Evolutionary conservation across 2,113 vertebrate species (phyloP).

Genomic region (Hydrolagus affinis): DNA sequence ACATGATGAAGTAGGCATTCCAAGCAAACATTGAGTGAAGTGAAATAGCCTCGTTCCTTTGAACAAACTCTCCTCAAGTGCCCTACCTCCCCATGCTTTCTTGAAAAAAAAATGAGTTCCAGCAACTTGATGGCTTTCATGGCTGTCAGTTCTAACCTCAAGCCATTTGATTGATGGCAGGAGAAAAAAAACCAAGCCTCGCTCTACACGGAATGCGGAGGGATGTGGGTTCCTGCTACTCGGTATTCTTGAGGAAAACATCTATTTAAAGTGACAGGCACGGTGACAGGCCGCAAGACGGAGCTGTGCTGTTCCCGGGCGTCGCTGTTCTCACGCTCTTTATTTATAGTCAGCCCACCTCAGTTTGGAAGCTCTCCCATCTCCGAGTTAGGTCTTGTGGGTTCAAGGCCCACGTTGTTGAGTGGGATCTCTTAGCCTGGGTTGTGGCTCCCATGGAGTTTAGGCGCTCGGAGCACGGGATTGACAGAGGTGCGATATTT

Average conservation of each 20-base stretch:
- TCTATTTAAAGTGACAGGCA: slow-evolving; percentile 30
- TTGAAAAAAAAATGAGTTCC: not conserved
- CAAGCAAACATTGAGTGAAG: not conserved
- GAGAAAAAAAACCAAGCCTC: slow-evolving; percentile 20
- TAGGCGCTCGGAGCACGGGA: no score
- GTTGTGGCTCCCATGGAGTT: no score
- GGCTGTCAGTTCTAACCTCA: slow-evolving; percentile 4
- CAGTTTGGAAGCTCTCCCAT: no score
- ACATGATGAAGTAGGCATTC: no score
- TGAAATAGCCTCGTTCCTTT: not conserved
- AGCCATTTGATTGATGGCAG: slow-evolving; percentile 12
- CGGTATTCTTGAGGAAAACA: slow-evolving; percentile 20
- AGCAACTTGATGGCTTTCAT: not conserved
- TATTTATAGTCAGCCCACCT: not conserved
- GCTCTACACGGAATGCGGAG: not conserved
- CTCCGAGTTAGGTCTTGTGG: no score
- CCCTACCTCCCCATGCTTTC: not conserved
- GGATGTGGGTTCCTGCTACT: slow-evolving; percentile 26
- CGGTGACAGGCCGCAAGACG: not conserved
- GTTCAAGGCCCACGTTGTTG: no score
- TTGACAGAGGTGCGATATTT: no score
- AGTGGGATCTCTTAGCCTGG: no score
- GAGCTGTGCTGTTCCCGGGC: not conserved
- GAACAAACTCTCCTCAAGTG: slow-evolving; percentile 12
- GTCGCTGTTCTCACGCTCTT: not conserved